Base-by-base conservation (phyloP, 2,113 vertebrate species). In the Zootoca vivipara region DNA sequence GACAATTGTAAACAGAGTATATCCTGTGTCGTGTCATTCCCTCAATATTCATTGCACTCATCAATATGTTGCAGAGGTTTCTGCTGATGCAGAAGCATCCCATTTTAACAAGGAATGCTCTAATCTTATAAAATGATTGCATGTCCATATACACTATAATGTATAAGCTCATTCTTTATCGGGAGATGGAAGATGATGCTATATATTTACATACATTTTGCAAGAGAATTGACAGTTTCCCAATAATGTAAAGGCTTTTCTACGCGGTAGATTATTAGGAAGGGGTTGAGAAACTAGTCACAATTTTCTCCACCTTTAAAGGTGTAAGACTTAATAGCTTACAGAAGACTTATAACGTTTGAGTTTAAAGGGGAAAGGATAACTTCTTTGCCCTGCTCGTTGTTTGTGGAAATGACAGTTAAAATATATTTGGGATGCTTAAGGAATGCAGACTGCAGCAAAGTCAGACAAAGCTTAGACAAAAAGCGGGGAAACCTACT, bases 181-280 rank as follows among this genome's bases (percentile, higher is more conserved):
- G 67, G 88, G 72, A 89, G 78, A 78, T 75, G 79, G 84, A 89
- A 67, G 56, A 69, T n/a, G 82, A 69, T 79, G 5, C 7, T 87
- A 84, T 6, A 28, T 52, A 91, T 95, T 91, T 85, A 93, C 93
- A 94, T 93, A 86, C 67, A 90, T 88, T 88, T 64, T 90, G 15
- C 52, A 94, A 86, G 85, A 58, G 82, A 91, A 90, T 93, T 93
- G 90, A 93, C 73, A 88, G 62, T 12, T 89, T 94, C 94, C 78
- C 83, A 85, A 92, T 92, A 92, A 91, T 92, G 87, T 89, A 90
- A 94, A 90, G 64, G 35, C 16, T 40, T 91, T 52, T 90, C 90
- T 94, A 5, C 64, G 78, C 90, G 89, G 52, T 92, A 30, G 70
- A 64, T 81, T 42, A 0, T 56, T 89, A 77, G 78, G 87, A 69